Evolutionary conservation across 2,888 invertebrate genomes (phyloP).

Genomic region (Nezara viridula): DNA sequence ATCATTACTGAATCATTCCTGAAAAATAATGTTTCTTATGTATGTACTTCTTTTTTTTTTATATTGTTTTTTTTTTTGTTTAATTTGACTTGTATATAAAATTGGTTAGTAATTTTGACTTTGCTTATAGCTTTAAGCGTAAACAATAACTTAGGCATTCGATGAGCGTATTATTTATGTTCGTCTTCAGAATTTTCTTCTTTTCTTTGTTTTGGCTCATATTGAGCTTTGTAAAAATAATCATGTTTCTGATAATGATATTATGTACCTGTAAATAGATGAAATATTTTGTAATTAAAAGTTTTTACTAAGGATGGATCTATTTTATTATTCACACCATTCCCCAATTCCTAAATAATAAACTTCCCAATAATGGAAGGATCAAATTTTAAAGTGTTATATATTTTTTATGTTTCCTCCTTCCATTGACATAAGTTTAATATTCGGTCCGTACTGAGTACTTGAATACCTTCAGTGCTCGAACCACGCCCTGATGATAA

Average conservation of each 20-base stretch:
- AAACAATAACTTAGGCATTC: slow-evolving; percentile 40
- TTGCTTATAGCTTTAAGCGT: slow-evolving; percentile 59
- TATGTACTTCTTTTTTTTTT: slow-evolving; percentile 42
- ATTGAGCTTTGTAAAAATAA: slow-evolving; percentile 60
- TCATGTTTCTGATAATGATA: slow-evolving; percentile 59
- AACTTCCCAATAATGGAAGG: too few relatives aligned
- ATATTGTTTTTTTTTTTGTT: not conserved
- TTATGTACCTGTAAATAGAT: slow-evolving; percentile 60
- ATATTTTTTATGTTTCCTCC: too few relatives aligned
- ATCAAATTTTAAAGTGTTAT: too few relatives aligned
- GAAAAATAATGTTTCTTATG: not conserved
- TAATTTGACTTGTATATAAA: slow-evolving; percentile 38
- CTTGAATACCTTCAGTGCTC: too few relatives aligned
- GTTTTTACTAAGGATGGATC: slow-evolving; percentile 58
- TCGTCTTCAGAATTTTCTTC: slow-evolving; percentile 54
- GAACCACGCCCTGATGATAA: too few relatives aligned
- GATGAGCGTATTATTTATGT: slow-evolving; percentile 58
- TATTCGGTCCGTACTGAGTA: too few relatives aligned
- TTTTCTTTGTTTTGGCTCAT: slow-evolving; percentile 61
- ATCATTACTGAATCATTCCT: slow-evolving; percentile 53
- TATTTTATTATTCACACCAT: not conserved
- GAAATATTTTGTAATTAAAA: slow-evolving; percentile 62
- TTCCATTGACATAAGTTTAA: too few relatives aligned
- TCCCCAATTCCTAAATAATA: not conserved
- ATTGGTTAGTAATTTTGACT: slow-evolving; percentile 38